Conservation (phyloP, 2,113 vertebrate species). For the Antidorcas marsupialis region DNA sequence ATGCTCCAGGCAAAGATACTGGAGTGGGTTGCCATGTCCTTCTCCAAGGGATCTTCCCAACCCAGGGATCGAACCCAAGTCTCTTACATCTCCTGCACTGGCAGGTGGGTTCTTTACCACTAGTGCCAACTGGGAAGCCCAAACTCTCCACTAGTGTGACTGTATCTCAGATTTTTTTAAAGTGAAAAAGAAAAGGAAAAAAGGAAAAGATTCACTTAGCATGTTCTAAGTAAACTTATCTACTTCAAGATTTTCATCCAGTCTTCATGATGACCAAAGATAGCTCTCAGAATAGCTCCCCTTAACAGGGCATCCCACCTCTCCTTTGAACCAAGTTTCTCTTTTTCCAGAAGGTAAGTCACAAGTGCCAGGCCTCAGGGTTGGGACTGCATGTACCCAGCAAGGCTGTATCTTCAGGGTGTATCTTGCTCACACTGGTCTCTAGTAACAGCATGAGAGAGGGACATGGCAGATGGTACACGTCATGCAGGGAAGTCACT, state of each 20-base stretch:
- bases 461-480: accelerated
- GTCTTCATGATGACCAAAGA: too few species aligned
- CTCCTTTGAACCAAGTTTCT: not conserved
- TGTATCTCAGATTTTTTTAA: not conserved
- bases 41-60: too few species aligned
- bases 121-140: not conserved
- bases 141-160: not conserved
- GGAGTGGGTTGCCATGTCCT: too few species aligned
- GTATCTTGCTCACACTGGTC: accelerated
- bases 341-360: not conserved
- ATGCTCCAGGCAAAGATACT: too few species aligned
- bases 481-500: accelerated
- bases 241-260: not conserved
- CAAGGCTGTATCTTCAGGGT: not conserved
- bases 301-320: not conserved
- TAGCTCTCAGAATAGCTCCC: not conserved
- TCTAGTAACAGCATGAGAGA: accelerated
- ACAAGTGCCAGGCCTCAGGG: not conserved
- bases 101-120: not conserved
- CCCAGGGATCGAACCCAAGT: too few species aligned
- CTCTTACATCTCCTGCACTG: too few species aligned
- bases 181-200: not conserved
- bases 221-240: not conserved
- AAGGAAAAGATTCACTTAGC: not conserved
- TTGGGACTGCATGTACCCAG: not conserved